A percentile compares a stretch with the other conserved stretches of the same genome.
Evolutionary conservation across 2,888 invertebrate genomes (phyloP).

Genomic region (Digitonthophagus gazella): DNA sequence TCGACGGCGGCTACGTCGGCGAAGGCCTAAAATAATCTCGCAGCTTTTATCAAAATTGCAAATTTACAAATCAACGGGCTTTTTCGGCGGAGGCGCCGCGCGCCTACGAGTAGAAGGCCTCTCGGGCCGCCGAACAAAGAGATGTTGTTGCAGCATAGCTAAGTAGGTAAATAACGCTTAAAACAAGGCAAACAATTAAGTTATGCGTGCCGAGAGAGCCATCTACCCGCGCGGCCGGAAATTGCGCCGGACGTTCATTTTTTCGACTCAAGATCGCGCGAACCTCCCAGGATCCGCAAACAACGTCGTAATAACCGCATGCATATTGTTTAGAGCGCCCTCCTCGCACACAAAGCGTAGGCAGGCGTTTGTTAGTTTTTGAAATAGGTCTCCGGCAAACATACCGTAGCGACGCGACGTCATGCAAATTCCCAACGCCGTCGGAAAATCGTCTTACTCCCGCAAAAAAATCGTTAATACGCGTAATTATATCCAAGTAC

Average conservation of each 20-base stretch:
- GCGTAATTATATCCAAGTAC: no score
- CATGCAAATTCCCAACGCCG: background rate
- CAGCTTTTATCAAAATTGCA: background rate
- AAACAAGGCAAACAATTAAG: constrained; percentile 8
- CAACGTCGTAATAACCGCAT: constrained; percentile 3
- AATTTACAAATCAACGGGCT: background rate
- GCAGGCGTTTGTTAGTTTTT: background rate
- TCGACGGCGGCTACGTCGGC: background rate
- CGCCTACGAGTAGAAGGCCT: background rate
- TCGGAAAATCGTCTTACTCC: no score
- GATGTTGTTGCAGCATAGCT: constrained; percentile 16
- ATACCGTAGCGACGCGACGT: background rate
- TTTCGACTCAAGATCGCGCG: constrained; percentile 7
- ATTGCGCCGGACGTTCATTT: constrained; percentile 3
- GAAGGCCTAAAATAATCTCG: background rate
- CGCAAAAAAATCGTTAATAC: no score
- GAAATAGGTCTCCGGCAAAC: background rate
- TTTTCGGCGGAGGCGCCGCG: background rate
- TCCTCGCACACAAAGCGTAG: background rate
- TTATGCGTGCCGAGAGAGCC: constrained; percentile 1
- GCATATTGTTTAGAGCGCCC: background rate
- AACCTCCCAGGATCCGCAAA: constrained; percentile 3
- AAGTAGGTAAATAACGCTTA: constrained; percentile 16
- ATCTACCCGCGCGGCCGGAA: constrained; percentile 5
- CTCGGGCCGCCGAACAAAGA: constrained; percentile 10